Conservation (phyloP, 2,113 vertebrate genomes). For the Oryzias woworae region DNA sequence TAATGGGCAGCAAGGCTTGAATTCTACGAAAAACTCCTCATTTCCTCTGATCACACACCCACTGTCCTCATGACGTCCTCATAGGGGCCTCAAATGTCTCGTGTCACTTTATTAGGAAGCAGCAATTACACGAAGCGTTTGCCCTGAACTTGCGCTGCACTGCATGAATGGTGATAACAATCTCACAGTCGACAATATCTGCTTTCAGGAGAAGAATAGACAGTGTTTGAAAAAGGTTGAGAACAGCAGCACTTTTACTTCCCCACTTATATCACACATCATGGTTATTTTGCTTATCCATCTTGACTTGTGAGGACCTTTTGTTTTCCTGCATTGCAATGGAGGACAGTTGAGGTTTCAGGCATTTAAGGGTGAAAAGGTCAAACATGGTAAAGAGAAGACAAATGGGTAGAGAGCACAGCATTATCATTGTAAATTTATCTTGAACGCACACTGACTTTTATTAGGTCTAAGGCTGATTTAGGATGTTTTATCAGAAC, state of each 20-base stretch:
- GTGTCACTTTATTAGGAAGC: slow-evolving; percentile 63
- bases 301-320: slow-evolving; percentile 45
- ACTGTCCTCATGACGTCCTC: slow-evolving; percentile 49
- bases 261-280: slow-evolving; percentile 53
- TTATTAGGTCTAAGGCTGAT: no score
- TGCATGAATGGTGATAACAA: slow-evolving; percentile 66
- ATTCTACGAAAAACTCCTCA: slow-evolving; percentile 35
- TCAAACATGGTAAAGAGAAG: slow-evolving; percentile 15
- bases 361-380: slow-evolving; percentile 20
- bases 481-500: no score
- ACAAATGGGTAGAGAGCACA: neutral
- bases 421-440: no score
- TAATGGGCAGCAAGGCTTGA: slow-evolving; percentile 8
- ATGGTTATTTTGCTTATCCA: slow-evolving; percentile 57
- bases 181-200: slow-evolving; percentile 64
- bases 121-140: slow-evolving; percentile 63
- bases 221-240: slow-evolving; percentile 60
- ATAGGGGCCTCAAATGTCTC: slow-evolving; percentile 39
- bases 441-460: no score
- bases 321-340: slow-evolving; percentile 36
- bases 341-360: slow-evolving; percentile 22
- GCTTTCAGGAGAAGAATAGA: slow-evolving; percentile 60
- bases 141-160: slow-evolving; percentile 70
- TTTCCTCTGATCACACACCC: slow-evolving; percentile 21
- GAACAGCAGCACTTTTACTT: slow-evolving; percentile 55